Percentiles rank a stretch among this genome's conserved stretches.
These are phyloP conservation scores for Brachionus paranguensis DNA, from an alignment of 1,140 invertebrate species.

Conservation along the genomic window DNA sequence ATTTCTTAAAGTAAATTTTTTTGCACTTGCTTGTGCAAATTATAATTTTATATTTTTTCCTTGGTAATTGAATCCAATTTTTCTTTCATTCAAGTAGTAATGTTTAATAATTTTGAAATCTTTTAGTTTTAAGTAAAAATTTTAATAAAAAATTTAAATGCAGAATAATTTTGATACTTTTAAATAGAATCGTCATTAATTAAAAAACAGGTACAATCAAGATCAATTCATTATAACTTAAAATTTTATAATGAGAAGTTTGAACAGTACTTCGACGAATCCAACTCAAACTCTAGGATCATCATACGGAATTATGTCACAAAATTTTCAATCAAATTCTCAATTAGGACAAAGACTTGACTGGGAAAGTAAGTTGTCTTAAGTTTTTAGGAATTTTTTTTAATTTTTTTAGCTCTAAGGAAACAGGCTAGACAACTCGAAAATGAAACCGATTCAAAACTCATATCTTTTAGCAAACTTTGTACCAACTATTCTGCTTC, in stretches of 20 bases:
- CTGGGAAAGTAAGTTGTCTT: neutral
- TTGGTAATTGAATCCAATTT: neutral
- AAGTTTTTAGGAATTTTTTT: neutral
- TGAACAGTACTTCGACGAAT: neutral
- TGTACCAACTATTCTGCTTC: constrained; percentile 60
- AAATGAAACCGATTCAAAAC: constrained; percentile 91
- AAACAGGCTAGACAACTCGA: constrained; percentile 86
- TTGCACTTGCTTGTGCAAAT: neutral
- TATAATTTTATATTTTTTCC: neutral
- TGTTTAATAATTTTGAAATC: neutral
- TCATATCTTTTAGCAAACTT: constrained; percentile 89
- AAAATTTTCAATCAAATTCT: neutral
- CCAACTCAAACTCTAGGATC: neutral
- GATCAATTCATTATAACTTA: neutral
- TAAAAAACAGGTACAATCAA: neutral
- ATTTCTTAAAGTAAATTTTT: neutral
- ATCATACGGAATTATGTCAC: neutral
- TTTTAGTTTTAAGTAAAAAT: neutral
- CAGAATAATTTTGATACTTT: neutral
- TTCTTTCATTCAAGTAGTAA: neutral
- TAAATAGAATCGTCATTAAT: neutral
- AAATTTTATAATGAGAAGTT: constrained; percentile 28
- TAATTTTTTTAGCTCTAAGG: constrained; percentile 49
- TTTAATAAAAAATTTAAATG: neutral
- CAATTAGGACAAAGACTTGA: neutral